Evolutionary conservation across 2,888 invertebrate species (phyloP), one percentile per base, ranked within the genome.

Genomic region (Xanthorhoe designata): DNA sequence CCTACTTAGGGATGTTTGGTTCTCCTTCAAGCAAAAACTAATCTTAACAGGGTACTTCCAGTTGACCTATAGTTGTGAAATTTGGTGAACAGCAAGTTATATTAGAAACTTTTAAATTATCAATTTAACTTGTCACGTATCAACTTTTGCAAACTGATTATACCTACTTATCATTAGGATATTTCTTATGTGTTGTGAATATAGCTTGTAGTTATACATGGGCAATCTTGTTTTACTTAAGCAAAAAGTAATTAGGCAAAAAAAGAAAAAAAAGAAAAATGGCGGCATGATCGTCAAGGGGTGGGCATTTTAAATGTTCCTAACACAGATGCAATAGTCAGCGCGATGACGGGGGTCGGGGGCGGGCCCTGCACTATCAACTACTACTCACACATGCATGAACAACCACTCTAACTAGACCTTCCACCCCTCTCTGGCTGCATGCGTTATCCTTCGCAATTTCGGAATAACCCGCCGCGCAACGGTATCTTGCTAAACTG

Each of bases 251-350:
- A 63, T 58, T 51, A 64, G 58, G 54, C n/a, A 66, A 74, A 66
- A 69, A 32, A 19, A 19, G 57, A 45, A 55, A 61, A 38, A 66
- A 67, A 50, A 66, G 64, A 52, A 87, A 90, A 87, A 91, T 90
- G 90, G 91, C 90, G 80, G 87, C 85, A 78, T 88, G 86, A 90
- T 91, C 88, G 90, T 91, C 90, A 91, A 84, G 84, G 89, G 91
- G 90, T 80, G 90, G 88, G 90, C 84, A 91, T 92, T 92, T 92
- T 88, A 92, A 91, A 91, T 90, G 91, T 90, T 89, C 89, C 91
- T 91, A 92, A 92, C 91, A 92, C 90, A 90, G 81, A 86, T 87
- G 90, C 89, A 89, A 86, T 84, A 89, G 91, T 91, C 91, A 91
- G 84, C 80, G 75, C 84, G 88, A 91, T 91, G 92, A 91, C 88